A percentile compares a stretch with the other conserved stretches of the same genome.
These are phyloP conservation scores for Venusia cambrica DNA, from an alignment of 2,888 invertebrate genomes.

Conservation along the genomic window DNA sequence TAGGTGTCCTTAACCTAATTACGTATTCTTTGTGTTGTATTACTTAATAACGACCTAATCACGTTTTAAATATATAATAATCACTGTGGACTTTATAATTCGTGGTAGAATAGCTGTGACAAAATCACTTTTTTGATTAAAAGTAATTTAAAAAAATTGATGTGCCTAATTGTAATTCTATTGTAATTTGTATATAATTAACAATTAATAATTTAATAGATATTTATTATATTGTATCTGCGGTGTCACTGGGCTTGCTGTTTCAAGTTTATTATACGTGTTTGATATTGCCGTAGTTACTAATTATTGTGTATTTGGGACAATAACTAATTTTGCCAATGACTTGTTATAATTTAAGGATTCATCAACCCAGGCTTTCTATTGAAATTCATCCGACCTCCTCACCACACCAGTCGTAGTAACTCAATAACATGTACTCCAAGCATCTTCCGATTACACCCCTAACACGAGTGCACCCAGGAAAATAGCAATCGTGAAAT, in stretches of 20 bases:
- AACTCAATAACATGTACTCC: no score
- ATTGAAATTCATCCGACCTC: no score
- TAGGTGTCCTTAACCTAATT: no score
- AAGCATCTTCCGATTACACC: no score
- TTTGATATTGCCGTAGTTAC: slow-evolving; percentile 34
- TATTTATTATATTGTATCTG: slow-evolving; percentile 47
- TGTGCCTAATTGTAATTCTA: slow-evolving; percentile 82
- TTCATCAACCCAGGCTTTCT: no score
- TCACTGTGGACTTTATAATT: slow-evolving; percentile 57
- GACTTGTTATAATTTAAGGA: no score
- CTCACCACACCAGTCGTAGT: no score
- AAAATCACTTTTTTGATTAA: slow-evolving; percentile 72
- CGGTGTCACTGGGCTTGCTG: slow-evolving; percentile 26
- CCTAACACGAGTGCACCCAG: no score
- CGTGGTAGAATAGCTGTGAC: slow-evolving; percentile 67
- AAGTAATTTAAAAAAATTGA: slow-evolving; percentile 81
- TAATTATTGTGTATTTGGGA: slow-evolving; percentile 52
- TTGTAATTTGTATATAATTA: slow-evolving; percentile 68
- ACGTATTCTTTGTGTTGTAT: slow-evolving; percentile 28
- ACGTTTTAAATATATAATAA: slow-evolving; percentile 41
- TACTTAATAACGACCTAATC: slow-evolving; percentile 41
- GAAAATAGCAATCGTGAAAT: no score
- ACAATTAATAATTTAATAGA: slow-evolving; percentile 55
- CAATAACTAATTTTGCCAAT: slow-evolving; percentile 51
- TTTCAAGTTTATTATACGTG: slow-evolving; percentile 30